Evolutionary conservation across 2,797 vertebrate species (phyloP), one percentile per base, ranked within the genome.

Genomic region (Australoheros facetus): DNA sequence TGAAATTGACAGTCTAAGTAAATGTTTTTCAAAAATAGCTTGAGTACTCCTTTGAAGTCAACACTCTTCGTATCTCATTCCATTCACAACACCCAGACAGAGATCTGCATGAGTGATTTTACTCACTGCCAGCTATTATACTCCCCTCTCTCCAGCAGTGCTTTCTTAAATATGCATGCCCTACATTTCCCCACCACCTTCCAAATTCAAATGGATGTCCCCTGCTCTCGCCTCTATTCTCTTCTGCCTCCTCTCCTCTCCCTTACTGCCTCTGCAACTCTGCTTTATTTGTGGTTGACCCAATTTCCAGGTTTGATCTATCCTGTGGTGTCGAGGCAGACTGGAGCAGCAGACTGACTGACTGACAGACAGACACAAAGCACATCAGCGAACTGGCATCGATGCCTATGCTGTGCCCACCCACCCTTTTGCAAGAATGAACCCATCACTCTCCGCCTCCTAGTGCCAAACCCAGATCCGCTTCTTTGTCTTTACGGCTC

Each of bases 81-180:
- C 62, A 57, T 71, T 73, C 60, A 74, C 71, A 72, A 85, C 86
- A 85, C 78, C 91, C 88, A 91, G 88, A 92, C 84, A 75, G 78
- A 88, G 88, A 91, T 89, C 73, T 87, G 74, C 79, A 81, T 70
- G 81, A 90, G 81, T 85, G 85, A 89, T 85, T 87, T 76, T 75
- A 71, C 86, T 90, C 83, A 86, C 87, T 92, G 85, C 77, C 77
- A 92, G 88, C 77, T 89, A 89, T 92, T 85, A 81, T 59, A 78
- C 88, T 90, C 81, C 73, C 75, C 77, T 87, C 79, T 87, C 91
- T 92, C 75, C 88, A 92, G 87, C 85, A 86, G 87, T 84, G 77
- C 87, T 92, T 91, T 93, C 91, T 94, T 95, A 95, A 95, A 95
- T 94, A 95, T 95, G 93, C 93, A 91, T 95, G 95, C 89, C 95